Base-by-base conservation (phyloP, 2,113 vertebrate genomes). In the Fregata magnificens region DNA sequence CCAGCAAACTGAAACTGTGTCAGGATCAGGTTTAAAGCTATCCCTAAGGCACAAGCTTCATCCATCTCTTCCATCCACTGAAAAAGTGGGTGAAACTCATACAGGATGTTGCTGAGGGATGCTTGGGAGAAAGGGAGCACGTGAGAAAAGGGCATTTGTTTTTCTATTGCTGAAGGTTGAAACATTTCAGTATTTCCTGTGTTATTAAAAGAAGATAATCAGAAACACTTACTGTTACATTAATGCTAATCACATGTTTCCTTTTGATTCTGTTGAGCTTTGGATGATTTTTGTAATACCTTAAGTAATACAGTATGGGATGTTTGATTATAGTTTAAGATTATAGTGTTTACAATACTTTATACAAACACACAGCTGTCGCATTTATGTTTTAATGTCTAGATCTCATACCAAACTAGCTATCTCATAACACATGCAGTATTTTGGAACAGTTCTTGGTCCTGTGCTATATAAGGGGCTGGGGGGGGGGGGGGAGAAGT, bases 21-120 rank as follows among this genome's bases (percentile, higher is more conserved):
- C 96, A 97, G 80, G 91, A 93, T 79, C 32, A 34, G 49, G 70
- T 95, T 93, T 95, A 82, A 81, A 96, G 92, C 95, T 42, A 96
- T 92, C 93, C 95, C 95, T 83, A 56, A 86, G 67, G 92, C 93
- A 95, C 26, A 13, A 10, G 25, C 82, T 94, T 78, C 87, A 91
- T 93, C 84, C 50, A 40, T 91, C 91, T 92, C 76, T 63, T 70
- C 67, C 32, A 55, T 32, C 45, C 73, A 29, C 69, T 59, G 58
- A 56, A 93, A 92, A 95, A 85, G 49, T 62, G 77, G 73, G 56
- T 91, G 82, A 89, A 89, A 79, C 47, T 61, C 86, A 56, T 10
- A 11, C 6, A 65, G 58, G 72, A 36, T n/a, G 7, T 8, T 84
- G 44, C 52, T 56, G 56, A 86, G 52, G 61, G 65, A 84, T 65